phyloP scores from a whole-genome alignment of 2,888 invertebrate genomes.

The Chymomyza fuscimana region DNA sequence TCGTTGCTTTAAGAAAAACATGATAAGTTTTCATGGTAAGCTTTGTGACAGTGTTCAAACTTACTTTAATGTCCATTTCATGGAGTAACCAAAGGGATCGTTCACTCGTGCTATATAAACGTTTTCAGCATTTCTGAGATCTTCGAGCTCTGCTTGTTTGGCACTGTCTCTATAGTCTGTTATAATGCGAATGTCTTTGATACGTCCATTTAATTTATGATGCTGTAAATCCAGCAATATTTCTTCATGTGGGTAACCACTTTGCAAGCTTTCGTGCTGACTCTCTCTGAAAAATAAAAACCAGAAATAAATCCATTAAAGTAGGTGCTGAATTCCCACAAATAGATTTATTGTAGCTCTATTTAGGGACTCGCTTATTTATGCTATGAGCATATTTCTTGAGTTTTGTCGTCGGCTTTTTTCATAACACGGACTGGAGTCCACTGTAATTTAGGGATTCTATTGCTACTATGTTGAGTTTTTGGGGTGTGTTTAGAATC shows the following conservation, averaged over 20 bases:
- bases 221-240: conserved; percentile 46
- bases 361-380: no score
- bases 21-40: not conserved
- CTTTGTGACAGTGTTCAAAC: not conserved
- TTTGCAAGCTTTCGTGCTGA: not conserved
- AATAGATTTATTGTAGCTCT: no score
- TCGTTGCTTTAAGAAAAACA: conserved; percentile 22
- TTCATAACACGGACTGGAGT: no score
- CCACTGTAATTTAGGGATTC: no score
- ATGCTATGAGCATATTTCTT: no score
- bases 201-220: conserved; percentile 50
- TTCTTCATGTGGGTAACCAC: conserved; percentile 43
- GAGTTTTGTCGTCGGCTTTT: no score
- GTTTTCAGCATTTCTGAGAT: conserved; percentile 56
- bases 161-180: conserved; percentile 16
- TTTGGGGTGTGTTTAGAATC: no score
- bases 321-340: no score
- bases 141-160: conserved; percentile 32
- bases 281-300: conserved; percentile 29
- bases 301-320: no score
- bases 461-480: no score
- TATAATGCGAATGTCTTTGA: conserved; percentile 56
- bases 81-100: conserved; percentile 79
- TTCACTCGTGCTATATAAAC: conserved; percentile 77
- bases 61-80: conserved; percentile 76